Evolutionary conservation across 2,113 vertebrate species (phyloP).

Genomic region (Thinocorus orbignyianus): DNA sequence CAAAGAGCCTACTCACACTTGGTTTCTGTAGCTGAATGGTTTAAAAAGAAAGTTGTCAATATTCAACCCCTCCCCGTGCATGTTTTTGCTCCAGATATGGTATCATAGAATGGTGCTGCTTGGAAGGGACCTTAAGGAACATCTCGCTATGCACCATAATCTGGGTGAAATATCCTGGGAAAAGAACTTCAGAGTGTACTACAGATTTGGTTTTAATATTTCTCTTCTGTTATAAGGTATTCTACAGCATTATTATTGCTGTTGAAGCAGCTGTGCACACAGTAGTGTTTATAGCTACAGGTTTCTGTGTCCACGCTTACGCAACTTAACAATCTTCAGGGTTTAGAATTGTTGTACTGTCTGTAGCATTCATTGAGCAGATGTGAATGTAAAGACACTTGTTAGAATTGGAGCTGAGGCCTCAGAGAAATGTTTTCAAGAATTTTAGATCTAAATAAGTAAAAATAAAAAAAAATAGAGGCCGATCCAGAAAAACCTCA

Average conservation of each 20-base stretch:
- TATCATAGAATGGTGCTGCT: not conserved
- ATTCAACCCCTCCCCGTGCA: not conserved
- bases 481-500: not conserved
- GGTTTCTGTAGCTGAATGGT: conserved; percentile 1
- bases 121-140: not conserved
- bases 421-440: not conserved
- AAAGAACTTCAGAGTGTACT: not conserved
- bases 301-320: not conserved
- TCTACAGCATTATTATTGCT: not conserved
- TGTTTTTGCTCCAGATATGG: not conserved
- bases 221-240: not conserved
- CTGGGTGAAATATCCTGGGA: not conserved
- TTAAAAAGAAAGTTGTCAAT: conserved; percentile 8
- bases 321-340: not conserved
- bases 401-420: not conserved
- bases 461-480: not conserved
- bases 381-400: not conserved
- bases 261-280: not conserved
- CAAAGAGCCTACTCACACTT: not conserved
- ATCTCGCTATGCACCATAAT: not conserved
- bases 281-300: not conserved
- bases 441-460: not conserved
- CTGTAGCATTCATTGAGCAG: not conserved
- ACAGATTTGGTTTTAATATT: not conserved
- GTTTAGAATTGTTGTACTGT: not conserved